A percentile compares a stretch with the other conserved stretches of the same genome.
phyloP scores from a whole-genome alignment of 2,113 vertebrate species.

The Eclectus roratus region DNA sequence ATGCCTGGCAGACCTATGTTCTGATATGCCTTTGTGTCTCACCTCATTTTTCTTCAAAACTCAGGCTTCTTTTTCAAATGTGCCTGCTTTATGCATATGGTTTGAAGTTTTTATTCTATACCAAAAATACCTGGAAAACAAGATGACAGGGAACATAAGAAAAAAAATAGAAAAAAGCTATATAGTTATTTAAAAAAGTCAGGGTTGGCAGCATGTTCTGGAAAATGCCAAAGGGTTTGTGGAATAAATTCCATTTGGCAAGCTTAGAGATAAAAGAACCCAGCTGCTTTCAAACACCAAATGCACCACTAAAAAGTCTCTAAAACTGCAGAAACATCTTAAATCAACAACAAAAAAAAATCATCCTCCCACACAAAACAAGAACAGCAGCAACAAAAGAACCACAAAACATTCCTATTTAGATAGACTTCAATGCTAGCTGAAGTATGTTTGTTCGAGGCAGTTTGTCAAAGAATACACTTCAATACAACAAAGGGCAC shows the following conservation, averaged over 20 bases:
- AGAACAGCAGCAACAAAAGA: slow-evolving; percentile 10
- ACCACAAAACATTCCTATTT: slow-evolving; percentile 29
- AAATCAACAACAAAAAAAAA: neutral
- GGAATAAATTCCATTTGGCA: slow-evolving; percentile 41
- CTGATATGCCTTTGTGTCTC: neutral
- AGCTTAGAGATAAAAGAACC: slow-evolving; percentile 35
- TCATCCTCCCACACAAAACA: slow-evolving; percentile 31
- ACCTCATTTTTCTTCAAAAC: neutral
- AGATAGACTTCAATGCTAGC: neutral
- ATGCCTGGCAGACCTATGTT: neutral
- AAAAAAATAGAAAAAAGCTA: neutral
- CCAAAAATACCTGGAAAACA: slow-evolving; percentile 1
- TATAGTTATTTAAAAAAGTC: neutral
- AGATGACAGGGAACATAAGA: neutral
- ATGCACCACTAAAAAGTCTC: neutral
- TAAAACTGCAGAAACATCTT: slow-evolving; percentile 1
- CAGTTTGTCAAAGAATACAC: neutral
- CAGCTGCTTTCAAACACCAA: slow-evolving; percentile 32
- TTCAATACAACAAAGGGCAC: neutral
- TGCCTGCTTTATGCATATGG: neutral
- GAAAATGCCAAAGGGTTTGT: slow-evolving; percentile 17
- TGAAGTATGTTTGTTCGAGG: neutral
- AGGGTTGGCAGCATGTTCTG: neutral
- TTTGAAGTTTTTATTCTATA: slow-evolving; percentile 13
- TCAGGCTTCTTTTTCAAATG: neutral